phyloP scores from a whole-genome alignment of 2,113 vertebrate genomes.

The Agelaius tricolor region DNA sequence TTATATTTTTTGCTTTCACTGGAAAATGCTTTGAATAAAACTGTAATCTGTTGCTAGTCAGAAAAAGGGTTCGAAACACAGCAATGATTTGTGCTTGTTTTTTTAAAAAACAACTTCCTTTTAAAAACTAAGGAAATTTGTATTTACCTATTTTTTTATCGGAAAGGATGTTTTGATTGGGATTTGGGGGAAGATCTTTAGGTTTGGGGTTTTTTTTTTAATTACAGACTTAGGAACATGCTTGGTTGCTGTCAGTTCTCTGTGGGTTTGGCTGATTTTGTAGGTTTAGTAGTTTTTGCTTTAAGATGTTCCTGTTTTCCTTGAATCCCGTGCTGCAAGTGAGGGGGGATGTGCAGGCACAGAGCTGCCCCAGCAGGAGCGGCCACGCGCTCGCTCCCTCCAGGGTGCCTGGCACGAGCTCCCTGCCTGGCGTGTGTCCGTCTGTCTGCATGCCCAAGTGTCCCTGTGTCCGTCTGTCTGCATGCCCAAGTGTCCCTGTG shows the following conservation, averaged over 20 bases:
- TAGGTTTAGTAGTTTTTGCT: neutral
- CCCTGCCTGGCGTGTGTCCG: neutral
- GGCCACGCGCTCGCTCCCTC: accelerated
- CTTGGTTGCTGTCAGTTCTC: neutral
- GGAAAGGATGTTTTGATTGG: neutral
- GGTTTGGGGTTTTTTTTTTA: neutral
- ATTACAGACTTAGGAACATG: neutral
- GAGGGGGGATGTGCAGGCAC: neutral
- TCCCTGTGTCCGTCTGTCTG: accelerated
- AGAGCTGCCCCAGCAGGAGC: neutral
- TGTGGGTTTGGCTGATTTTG: neutral
- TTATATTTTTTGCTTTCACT: neutral
- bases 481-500: accelerated
- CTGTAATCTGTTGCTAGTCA: neutral
- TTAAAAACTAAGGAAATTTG: neutral
- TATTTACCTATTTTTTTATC: neutral
- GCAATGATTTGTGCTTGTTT: neutral
- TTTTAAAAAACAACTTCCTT: neutral
- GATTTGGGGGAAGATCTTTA: neutral
- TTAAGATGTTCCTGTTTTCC: neutral
- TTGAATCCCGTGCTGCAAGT: accelerated
- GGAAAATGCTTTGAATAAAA: neutral
- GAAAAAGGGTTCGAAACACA: neutral
- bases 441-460: accelerated
- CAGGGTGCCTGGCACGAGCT: neutral